Percentiles rank a stretch among this genome's conserved stretches.
phyloP scores from a whole-genome alignment of 2,113 vertebrate genomes.

The Morone chrysops region DNA sequence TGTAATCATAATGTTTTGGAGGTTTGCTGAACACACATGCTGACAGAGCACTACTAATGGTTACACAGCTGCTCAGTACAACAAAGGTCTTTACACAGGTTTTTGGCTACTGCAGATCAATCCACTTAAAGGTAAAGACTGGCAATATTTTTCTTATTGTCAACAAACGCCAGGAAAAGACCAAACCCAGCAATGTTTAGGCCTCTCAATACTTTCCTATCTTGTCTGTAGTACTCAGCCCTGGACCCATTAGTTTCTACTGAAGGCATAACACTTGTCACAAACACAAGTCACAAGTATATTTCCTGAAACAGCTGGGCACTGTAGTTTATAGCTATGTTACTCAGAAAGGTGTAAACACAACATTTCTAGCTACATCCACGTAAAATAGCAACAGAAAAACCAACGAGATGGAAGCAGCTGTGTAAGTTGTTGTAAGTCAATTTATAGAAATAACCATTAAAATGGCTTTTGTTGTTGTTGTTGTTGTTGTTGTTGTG shows the following conservation, averaged over 20 bases:
- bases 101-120: slow-evolving; percentile 14
- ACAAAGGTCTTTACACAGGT: neutral
- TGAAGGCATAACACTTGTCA: neutral
- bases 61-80: slow-evolving; percentile 34
- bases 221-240: neutral
- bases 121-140: neutral
- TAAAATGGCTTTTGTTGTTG: neutral
- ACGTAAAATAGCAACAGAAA: neutral
- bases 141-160: neutral
- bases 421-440: neutral
- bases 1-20: slow-evolving; percentile 28
- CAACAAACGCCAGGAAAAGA: neutral
- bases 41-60: slow-evolving; percentile 22
- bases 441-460: neutral
- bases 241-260: neutral
- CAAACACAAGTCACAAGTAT: neutral
- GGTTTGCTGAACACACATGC: slow-evolving; percentile 27
- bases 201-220: neutral
- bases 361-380: neutral
- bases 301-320: neutral
- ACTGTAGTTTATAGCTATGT: neutral
- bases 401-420: too few relatives aligned
- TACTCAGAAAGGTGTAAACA: neutral
- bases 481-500: too few relatives aligned
- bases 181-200: neutral